These are phyloP conservation scores for Drosophila hamatofila DNA, from an alignment of 2,888 invertebrate species.

Conservation along the genomic window DNA sequence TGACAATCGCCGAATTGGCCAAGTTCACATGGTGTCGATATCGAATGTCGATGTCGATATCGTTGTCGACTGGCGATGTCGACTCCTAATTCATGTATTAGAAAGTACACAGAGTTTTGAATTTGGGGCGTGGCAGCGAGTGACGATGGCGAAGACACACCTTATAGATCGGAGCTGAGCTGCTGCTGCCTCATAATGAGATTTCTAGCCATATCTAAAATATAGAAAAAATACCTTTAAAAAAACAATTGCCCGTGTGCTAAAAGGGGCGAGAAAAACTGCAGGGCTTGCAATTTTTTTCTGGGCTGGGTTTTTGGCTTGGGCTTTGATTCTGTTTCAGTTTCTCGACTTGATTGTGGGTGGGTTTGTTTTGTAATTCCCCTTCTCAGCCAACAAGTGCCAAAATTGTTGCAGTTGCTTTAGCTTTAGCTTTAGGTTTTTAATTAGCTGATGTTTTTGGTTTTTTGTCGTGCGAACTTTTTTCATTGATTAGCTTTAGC, in stretches of 20 bases:
- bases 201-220: constrained; percentile 47
- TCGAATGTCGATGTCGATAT: constrained; percentile 22
- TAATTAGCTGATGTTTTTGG: constrained; percentile 54
- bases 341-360: not conserved
- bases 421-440: constrained; percentile 27
- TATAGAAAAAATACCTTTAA: not conserved
- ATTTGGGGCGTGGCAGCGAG: constrained; percentile 37
- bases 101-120: constrained; percentile 63
- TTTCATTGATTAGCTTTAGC: constrained; percentile 54
- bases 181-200: constrained; percentile 54
- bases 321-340: constrained; percentile 36
- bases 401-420: constrained; percentile 55
- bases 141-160: constrained; percentile 51
- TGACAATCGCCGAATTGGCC: constrained; percentile 69
- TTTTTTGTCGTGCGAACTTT: constrained; percentile 45
- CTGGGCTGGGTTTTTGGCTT: constrained; percentile 52
- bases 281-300: constrained; percentile 48
- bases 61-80: constrained; percentile 33
- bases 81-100: constrained; percentile 67
- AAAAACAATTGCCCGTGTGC: constrained; percentile 48
- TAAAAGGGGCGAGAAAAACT: constrained; percentile 61
- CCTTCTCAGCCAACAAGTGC: constrained; percentile 55
- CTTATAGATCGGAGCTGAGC: constrained; percentile 50
- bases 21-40: constrained; percentile 68
- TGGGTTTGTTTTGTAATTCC: constrained; percentile 18